Percentiles rank a stretch among this genome's conserved stretches.
Conservation (phyloP, 2,797 vertebrate species). For the Chromis chromis region DNA sequence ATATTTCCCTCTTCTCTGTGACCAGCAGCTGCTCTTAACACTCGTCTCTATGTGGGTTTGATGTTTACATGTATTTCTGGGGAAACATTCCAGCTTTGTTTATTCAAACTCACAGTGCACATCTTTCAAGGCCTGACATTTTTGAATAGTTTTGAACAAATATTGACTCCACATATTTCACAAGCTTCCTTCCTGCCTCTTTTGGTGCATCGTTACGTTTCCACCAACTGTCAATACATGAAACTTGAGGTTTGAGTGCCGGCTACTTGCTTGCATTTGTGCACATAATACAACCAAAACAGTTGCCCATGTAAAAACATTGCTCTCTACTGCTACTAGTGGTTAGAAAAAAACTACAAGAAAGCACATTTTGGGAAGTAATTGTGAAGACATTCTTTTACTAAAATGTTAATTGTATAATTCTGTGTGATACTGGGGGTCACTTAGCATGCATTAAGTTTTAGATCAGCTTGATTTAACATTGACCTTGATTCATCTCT, state of each 20-base stretch:
- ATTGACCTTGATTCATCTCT: slow-evolving; percentile 11
- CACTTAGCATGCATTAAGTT: not conserved
- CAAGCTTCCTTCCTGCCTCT: not conserved
- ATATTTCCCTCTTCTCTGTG: not conserved
- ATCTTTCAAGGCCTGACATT: too few relatives aligned
- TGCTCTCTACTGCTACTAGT: too few relatives aligned
- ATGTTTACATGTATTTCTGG: too few relatives aligned
- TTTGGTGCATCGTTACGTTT: not conserved
- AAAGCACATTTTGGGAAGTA: too few relatives aligned
- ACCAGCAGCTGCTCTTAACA: not conserved
- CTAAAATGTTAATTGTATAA: too few relatives aligned
- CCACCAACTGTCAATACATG: not conserved
- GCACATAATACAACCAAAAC: not conserved
- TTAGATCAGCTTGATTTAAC: not conserved
- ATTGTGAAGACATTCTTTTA: too few relatives aligned
- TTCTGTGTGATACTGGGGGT: not conserved
- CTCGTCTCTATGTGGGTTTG: not conserved
- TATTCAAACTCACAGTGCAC: too few relatives aligned
- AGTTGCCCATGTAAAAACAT: not conserved
- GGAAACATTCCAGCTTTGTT: too few relatives aligned
- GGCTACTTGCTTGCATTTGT: not conserved
- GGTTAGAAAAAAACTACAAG: too few relatives aligned
- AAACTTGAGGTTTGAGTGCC: not conserved
- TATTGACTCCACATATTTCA: too few relatives aligned
- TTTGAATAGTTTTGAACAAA: too few relatives aligned